A percentile compares a stretch with the other conserved stretches of the same genome.
Evolutionary conservation across 2,113 vertebrate genomes (phyloP).

Genomic region (Dromiciops gliroides): DNA sequence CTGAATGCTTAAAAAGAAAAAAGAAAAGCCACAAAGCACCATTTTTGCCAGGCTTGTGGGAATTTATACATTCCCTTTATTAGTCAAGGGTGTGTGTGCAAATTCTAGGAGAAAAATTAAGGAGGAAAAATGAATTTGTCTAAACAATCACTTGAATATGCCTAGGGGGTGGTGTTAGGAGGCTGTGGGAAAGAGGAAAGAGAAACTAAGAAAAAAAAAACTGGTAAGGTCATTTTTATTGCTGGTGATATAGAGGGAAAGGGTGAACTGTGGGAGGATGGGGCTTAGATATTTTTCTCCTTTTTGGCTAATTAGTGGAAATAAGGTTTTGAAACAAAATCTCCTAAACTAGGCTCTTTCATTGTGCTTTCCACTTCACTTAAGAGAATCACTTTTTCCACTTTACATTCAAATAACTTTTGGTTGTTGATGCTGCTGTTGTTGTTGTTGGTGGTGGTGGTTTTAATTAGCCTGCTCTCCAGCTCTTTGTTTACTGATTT

Average conservation of each 20-base stretch:
- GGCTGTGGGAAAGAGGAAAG: neutral
- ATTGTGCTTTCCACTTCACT: constrained; percentile 39
- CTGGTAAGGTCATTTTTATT: neutral
- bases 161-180: constrained; percentile 34
- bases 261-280: neutral
- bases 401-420: constrained; percentile 56
- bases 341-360: constrained; percentile 70
- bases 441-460: too few relatives aligned
- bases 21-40: neutral
- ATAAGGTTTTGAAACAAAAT: constrained; percentile 61
- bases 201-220: neutral
- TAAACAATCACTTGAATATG: constrained; percentile 40
- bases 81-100: neutral
- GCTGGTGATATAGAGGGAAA: neutral
- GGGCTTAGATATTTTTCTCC: neutral
- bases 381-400: constrained; percentile 27
- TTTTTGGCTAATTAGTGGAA: constrained; percentile 47
- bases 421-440: neutral
- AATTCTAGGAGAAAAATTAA: constrained; percentile 23
- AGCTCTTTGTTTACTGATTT: constrained; percentile 22
- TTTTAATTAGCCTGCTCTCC: constrained; percentile 24
- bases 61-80: constrained; percentile 38
- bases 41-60: constrained; percentile 38
- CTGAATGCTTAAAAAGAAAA: neutral
- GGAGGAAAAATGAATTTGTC: constrained; percentile 32